Base-by-base conservation (phyloP, 1,140 invertebrate genomes). In the Whitmania pigra region DNA sequence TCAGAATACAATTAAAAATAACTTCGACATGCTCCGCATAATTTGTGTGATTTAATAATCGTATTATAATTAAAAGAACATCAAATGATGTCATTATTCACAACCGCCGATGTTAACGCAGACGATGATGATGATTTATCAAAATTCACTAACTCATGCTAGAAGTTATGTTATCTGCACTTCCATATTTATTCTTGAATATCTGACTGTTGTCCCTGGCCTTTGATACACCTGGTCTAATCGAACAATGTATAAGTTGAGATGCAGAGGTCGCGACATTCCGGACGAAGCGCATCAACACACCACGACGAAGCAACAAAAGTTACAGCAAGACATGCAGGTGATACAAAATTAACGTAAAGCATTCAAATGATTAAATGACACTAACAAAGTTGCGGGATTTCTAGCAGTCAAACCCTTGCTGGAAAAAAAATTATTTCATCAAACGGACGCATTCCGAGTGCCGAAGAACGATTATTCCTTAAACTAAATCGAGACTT, bases 161-260 rank as follows among this genome's bases (percentile, higher is more conserved):
- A 63, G 57, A 63, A 2, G 57, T 63, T 22, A 63, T 63, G 57
- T 63, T 63, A 13, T 63, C 57, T 7, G 57, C 57, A 31, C 57
- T 63, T 25, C 57, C 57, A 13, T 63, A 63, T 63, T 31, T 63
- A 31, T 63, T 63, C 57, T 63, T 63, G 29, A 63, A 63, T 63
- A 31, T 31, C 22, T 63, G 57, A 18, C 29, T 22, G 57, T 31
- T 63, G 29, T 63, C 57, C 20, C 29, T 63, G 57, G 57, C 29
- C 57, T 63, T 63, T 18, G 22, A 63, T 7, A 63, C 57, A 63
- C 57, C 57, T 1, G 57, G 57, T 31, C 57, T 63, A 63, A 25
- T 63, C n/a, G 13, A 43, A 36, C 67, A 36, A 68, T 63, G 20
- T 15, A n/a, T 18, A 63, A 18, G 13, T 7, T 63, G 29, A 63